Evolutionary conservation across 1,140 invertebrate species (phyloP), one percentile per base, ranked within the genome.

Genomic region (Euwallacea fornicatus): DNA sequence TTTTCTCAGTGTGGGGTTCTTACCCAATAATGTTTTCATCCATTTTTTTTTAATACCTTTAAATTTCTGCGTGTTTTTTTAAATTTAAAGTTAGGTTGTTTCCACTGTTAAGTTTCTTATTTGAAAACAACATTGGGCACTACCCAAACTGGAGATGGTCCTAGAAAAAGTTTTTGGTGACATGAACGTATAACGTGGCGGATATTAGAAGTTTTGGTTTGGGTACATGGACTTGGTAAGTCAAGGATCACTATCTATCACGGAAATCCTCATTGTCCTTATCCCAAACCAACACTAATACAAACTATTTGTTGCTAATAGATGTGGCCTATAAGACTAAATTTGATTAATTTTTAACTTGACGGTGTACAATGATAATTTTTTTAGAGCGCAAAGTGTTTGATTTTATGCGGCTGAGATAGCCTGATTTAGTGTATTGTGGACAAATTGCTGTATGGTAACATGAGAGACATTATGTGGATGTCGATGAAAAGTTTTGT

Each of bases 161-260:
- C 67, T 69, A 69, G 58, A 54, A 16, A 62, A 62, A 50, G 56
- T 62, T 68, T 69, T 62, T 66, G 67, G 59, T 69, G 44, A 61
- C 58, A 62, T 67, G 55, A 67, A 67, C 47, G 54, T 65, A 56
- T 50, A 13, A 50, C 2, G 13, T 50, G 13, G 46, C 10, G 21
- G 10, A 15, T 58, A 58, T 58, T n/a, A 50, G 58, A 56, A 66
- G 44, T 21, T 42, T 62, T 59, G 47, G 46, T 50, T 41, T 62
- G 16, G 58, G 16, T 56, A 69, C 58, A 62, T 54, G 41, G 58
- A 46, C 15, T 13, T 8, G 9, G 0, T 47, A 44, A 21, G n/a
- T 47, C 55, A 58, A 11, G n/a, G 9, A 41, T 2, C 10, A 7
- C 13, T 50, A 15, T 4, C 42, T 46, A 33, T 21, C 46, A 60